These are phyloP conservation scores for Fragum whitleyi DNA, from an alignment of 2,888 invertebrate genomes.

Conservation along the genomic window DNA sequence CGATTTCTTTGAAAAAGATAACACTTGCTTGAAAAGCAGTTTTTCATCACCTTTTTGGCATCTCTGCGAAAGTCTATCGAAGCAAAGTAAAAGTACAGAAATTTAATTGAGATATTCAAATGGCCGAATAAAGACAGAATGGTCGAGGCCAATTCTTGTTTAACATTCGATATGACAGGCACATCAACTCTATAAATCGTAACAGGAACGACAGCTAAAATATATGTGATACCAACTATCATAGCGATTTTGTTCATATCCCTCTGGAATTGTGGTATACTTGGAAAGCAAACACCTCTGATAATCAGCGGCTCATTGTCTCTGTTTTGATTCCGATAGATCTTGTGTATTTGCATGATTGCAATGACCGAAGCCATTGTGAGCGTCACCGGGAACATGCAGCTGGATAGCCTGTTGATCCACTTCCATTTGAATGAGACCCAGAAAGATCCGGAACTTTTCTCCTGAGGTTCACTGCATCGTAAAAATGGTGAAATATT, in stretches of 20 bases:
- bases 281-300: not conserved
- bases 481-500: slow-evolving; percentile 18
- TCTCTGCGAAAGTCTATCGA: slow-evolving; percentile 19
- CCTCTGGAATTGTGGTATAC: not conserved
- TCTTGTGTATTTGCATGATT: slow-evolving; percentile 23
- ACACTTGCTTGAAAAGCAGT: not conserved
- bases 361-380: slow-evolving; percentile 49
- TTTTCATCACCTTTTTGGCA: not conserved
- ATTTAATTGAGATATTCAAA: slow-evolving; percentile 31
- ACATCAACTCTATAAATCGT: slow-evolving; percentile 27
- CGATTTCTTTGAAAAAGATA: not conserved
- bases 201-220: slow-evolving; percentile 6
- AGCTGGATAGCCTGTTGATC: slow-evolving; percentile 20
- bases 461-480: not conserved
- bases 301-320: not conserved
- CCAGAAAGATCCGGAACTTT: not conserved
- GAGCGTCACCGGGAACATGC: slow-evolving; percentile 45
- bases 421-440: slow-evolving; percentile 25
- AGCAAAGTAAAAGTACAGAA: slow-evolving; percentile 24
- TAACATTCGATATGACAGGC: not conserved
- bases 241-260: slow-evolving; percentile 13
- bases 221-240: slow-evolving; percentile 11
- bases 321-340: not conserved
- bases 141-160: slow-evolving; percentile 28
- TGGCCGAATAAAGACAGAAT: slow-evolving; percentile 31